Percentiles rank a stretch among this genome's conserved stretches.
phyloP scores from a whole-genome alignment of 2,113 vertebrate genomes.

The Perca fluviatilis region DNA sequence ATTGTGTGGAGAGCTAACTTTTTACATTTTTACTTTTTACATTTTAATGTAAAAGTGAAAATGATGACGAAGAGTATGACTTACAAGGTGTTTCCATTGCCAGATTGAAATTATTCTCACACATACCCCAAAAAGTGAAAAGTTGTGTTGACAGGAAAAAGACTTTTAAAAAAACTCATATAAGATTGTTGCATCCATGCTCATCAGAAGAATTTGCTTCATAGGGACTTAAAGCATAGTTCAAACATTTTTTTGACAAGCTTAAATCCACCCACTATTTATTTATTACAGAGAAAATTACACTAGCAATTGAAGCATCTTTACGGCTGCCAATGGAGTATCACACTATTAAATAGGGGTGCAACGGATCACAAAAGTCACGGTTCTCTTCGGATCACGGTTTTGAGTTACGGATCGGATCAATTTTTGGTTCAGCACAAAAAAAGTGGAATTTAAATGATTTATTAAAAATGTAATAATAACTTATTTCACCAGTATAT shows the following conservation, averaged over 20 bases:
- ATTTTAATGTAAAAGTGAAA: background rate
- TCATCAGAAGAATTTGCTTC: background rate
- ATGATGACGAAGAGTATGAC: background rate
- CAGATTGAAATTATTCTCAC: background rate
- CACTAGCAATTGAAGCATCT: background rate
- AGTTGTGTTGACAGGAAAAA: background rate
- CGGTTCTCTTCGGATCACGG: too few species aligned
- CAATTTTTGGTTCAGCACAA: too few species aligned
- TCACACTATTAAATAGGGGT: background rate
- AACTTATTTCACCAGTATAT: too few species aligned
- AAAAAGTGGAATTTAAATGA: too few species aligned
- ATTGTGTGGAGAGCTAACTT: background rate
- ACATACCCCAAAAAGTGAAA: background rate
- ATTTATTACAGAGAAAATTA: background rate
- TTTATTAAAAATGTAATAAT: too few species aligned
- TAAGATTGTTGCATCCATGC: background rate
- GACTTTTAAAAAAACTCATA: too few species aligned
- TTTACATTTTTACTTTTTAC: background rate
- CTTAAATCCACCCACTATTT: background rate
- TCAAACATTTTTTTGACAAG: background rate
- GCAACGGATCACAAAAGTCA: too few species aligned
- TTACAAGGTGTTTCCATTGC: background rate
- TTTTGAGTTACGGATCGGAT: too few species aligned
- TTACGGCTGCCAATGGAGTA: too few species aligned
- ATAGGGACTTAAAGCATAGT: background rate